Conservation (phyloP, 2,888 invertebrate species). For the Sphecodes monilicornis region DNA sequence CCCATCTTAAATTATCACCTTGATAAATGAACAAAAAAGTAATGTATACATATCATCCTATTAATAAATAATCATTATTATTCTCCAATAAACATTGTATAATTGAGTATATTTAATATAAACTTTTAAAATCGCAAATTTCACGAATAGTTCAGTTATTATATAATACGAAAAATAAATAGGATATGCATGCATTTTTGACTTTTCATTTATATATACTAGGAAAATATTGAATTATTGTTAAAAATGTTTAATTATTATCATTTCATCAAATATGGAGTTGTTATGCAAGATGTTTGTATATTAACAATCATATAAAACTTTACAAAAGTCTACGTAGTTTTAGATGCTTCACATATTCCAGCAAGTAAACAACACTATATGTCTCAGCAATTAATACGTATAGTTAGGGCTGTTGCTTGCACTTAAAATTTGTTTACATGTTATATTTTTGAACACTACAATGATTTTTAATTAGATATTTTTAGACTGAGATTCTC, state of each 20-base stretch:
- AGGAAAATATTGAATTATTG: conserved; percentile 15
- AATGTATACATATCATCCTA: not conserved
- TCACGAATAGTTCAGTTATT: conserved; percentile 15
- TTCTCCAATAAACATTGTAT: conserved; percentile 8
- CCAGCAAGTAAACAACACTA: conserved; percentile 40
- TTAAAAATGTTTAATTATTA: conserved; percentile 26
- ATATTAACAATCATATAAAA: conserved; percentile 32
- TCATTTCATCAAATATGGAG: conserved; percentile 13
- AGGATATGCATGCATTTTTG: conserved; percentile 33
- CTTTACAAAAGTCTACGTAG: conserved; percentile 44
- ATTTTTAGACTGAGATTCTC: conserved; percentile 52
- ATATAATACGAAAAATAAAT: conserved; percentile 17
- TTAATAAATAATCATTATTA: not conserved
- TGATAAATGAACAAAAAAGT: conserved; percentile 4
- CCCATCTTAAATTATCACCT: conserved; percentile 16
- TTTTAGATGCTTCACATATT: conserved; percentile 46
- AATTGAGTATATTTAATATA: conserved; percentile 1
- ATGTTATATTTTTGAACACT: conserved; percentile 20
- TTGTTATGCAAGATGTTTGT: conserved; percentile 32
- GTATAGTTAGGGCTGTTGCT: conserved; percentile 34
- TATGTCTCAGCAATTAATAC: conserved; percentile 41
- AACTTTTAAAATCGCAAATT: not conserved
- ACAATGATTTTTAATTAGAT: conserved; percentile 30
- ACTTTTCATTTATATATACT: conserved; percentile 14
- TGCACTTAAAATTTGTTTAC: conserved; percentile 37